Evolutionary conservation across 2,113 vertebrate genomes (phyloP).

Genomic region (Phoxinus phoxinus): DNA sequence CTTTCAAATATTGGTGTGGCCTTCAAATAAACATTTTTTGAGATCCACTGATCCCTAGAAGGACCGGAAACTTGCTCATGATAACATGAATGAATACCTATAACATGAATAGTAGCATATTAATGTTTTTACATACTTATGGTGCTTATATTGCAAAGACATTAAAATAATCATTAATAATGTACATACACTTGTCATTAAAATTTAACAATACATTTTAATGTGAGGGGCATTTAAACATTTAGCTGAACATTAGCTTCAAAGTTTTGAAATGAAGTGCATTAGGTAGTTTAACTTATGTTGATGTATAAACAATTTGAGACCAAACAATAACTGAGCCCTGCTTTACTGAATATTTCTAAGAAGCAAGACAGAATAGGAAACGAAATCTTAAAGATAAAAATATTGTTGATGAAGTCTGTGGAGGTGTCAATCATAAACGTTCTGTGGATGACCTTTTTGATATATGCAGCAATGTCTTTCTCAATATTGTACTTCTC

Average conservation of each 20-base stretch:
- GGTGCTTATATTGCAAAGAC: neutral
- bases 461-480: conserved; percentile 97
- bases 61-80: too few species aligned
- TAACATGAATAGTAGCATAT: neutral
- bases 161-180: neutral
- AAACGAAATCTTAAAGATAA: neutral
- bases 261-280: neutral
- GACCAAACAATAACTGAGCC: neutral
- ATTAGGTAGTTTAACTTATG: neutral
- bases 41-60: too few species aligned
- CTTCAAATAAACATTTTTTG: too few species aligned
- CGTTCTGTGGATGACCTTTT: conserved; percentile 82
- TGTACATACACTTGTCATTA: neutral
- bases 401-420: neutral
- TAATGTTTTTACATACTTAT: neutral
- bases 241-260: neutral
- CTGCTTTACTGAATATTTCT: neutral
- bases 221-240: neutral
- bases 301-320: neutral
- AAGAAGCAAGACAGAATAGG: neutral
- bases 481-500: conserved; percentile 99
- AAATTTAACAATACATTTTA: neutral
- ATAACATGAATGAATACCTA: too few species aligned
- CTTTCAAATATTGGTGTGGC: too few species aligned
- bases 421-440: neutral